Conservation (phyloP, 92 coral and sea anemone species). For the Heteractis magnifica region DNA sequence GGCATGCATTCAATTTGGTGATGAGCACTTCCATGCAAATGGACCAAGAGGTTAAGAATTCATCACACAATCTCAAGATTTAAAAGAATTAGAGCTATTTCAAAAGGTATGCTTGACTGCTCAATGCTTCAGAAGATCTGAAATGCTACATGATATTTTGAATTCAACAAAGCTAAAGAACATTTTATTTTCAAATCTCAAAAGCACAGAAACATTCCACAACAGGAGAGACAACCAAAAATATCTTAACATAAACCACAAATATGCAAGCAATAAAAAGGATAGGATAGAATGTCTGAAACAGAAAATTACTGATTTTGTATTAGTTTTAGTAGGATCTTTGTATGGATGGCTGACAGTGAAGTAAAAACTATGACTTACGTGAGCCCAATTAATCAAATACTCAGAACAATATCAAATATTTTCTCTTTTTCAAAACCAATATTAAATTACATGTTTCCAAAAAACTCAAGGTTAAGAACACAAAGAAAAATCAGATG, state of each 20-base stretch:
- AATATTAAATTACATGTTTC: background rate
- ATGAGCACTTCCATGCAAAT: background rate
- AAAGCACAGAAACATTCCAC: slow-evolving; percentile 5
- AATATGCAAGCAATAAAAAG: background rate
- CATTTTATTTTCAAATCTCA: background rate
- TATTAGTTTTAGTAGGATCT: background rate
- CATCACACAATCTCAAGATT: slow-evolving; percentile 2
- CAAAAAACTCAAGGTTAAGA: background rate
- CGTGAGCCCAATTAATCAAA: background rate
- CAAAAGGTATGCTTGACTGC: background rate
- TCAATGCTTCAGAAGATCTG: background rate
- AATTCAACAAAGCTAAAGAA: background rate
- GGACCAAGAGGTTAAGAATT: background rate
- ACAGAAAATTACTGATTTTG: background rate
- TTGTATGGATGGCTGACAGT: background rate
- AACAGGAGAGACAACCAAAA: background rate
- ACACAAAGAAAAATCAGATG: too few relatives aligned
- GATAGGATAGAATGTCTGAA: background rate
- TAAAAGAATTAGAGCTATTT: slow-evolving; percentile 6
- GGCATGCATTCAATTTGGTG: background rate
- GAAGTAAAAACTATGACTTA: background rate
- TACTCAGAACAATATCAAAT: background rate
- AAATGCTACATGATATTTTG: background rate
- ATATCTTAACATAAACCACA: slow-evolving; percentile 7
- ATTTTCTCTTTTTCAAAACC: too few relatives aligned